Evolutionary conservation across 2,113 vertebrate species (phyloP).

Genomic region (Gavialis gangeticus): DNA sequence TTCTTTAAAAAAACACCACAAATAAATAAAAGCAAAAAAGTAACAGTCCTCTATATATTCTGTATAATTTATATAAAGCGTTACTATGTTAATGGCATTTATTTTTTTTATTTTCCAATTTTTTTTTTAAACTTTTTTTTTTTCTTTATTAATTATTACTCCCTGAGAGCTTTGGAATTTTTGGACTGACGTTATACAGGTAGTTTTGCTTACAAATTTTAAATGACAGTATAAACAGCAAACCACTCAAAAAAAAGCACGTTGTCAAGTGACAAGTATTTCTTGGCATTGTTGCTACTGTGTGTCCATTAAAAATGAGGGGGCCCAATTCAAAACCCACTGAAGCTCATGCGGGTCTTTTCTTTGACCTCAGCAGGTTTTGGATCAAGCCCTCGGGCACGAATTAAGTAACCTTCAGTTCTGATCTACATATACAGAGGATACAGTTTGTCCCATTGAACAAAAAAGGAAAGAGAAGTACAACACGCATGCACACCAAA

Average conservation of each 20-base stretch:
- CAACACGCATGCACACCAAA: slow-evolving; percentile 5
- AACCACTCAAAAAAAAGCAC: slow-evolving; percentile 61
- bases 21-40: slow-evolving; percentile 82
- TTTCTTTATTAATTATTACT: slow-evolving; percentile 78
- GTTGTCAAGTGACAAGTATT: slow-evolving; percentile 57
- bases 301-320: slow-evolving; percentile 51
- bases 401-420: not conserved
- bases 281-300: slow-evolving; percentile 67
- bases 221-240: slow-evolving; percentile 76
- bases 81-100: slow-evolving; percentile 79
- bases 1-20: slow-evolving; percentile 65
- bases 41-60: slow-evolving; percentile 84
- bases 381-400: slow-evolving; percentile 2
- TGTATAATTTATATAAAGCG: slow-evolving; percentile 85
- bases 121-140: slow-evolving; percentile 75
- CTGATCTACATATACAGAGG: slow-evolving; percentile 68
- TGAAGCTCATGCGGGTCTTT: not conserved
- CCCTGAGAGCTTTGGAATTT: slow-evolving; percentile 82
- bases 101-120: slow-evolving; percentile 80
- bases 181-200: slow-evolving; percentile 83
- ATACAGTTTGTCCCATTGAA: slow-evolving; percentile 76
- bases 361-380: not conserved
- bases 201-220: slow-evolving; percentile 80
- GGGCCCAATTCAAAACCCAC: not conserved
- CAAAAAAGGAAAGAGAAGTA: slow-evolving; percentile 52